Conservation (phyloP, 2,888 invertebrate genomes). For the Hymenopus coronatus region DNA sequence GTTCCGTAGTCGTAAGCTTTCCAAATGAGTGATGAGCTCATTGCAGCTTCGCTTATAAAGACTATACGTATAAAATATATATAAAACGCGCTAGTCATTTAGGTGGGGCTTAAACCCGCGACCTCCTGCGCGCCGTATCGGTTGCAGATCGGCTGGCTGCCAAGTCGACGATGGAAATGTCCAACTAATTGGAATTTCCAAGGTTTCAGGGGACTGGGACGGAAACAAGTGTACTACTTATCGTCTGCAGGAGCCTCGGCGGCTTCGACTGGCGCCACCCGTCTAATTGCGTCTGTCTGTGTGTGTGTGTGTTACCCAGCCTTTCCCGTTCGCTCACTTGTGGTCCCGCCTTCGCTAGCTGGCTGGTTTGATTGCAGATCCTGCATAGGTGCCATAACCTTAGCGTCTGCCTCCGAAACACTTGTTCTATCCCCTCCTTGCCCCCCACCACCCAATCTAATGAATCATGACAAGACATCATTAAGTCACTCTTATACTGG, state of each 20-base stretch:
- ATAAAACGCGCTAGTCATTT: not conserved
- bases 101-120: not conserved
- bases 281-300: conserved; percentile 18
- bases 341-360: not conserved
- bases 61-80: not conserved
- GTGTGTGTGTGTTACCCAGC: not conserved
- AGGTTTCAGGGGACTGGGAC: not conserved
- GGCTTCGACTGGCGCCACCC: conserved; percentile 14
- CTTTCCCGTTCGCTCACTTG: not conserved
- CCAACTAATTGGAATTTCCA: not conserved
- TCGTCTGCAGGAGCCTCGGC: conserved; percentile 1
- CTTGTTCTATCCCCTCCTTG: not conserved
- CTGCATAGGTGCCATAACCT: not conserved
- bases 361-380: not conserved
- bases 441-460: too few relatives aligned
- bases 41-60: not conserved
- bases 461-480: not conserved
- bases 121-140: not conserved
- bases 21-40: not conserved
- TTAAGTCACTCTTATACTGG: not conserved
- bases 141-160: not conserved
- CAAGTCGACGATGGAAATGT: not conserved
- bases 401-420: not conserved
- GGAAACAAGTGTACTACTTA: conserved; percentile 4
- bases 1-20: too few relatives aligned